A percentile compares a stretch with the other conserved stretches of the same genome.
These are phyloP conservation scores for Grapholita molesta DNA, from an alignment of 1,140 invertebrate genomes.

Conservation along the genomic window DNA sequence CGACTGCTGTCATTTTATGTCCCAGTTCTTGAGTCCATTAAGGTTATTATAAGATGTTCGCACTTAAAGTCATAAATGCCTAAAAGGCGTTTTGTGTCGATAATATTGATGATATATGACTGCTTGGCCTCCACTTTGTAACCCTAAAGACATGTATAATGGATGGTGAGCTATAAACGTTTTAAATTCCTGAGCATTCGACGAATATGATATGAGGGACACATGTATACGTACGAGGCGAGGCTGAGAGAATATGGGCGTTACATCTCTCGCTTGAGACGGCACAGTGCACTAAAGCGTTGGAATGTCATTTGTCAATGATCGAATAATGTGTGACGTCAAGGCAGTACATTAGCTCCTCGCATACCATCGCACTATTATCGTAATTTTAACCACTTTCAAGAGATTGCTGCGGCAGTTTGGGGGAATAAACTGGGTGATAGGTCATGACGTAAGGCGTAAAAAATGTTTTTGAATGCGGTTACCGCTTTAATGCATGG, in stretches of 20 bases:
- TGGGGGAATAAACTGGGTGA: conserved; percentile 46
- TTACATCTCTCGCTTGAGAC: conserved; percentile 60
- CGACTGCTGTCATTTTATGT: conserved; percentile 4
- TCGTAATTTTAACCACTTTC: conserved; percentile 40
- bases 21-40: conserved; percentile 3
- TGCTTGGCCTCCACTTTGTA: conserved; percentile 1
- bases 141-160: background rate
- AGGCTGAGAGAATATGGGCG: conserved; percentile 53
- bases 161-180: background rate
- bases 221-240: conserved; percentile 42
- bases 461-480: conserved; percentile 45
- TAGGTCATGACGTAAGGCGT: conserved; percentile 44
- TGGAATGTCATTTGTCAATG: conserved; percentile 75
- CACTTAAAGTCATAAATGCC: conserved; percentile 15
- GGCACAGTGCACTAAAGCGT: conserved; percentile 51
- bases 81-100: conserved; percentile 9
- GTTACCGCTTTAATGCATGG: conserved; percentile 41
- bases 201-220: conserved; percentile 25
- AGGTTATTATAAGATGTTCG: conserved; percentile 14
- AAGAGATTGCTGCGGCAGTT: conserved; percentile 40
- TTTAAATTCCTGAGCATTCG: conserved; percentile 20
- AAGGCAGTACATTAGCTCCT: conserved; percentile 48
- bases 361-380: conserved; percentile 35
- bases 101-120: background rate
- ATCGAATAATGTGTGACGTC: conserved; percentile 69